Conservation (phyloP, 1,140 invertebrate species). For the Cotesia typhae region DNA sequence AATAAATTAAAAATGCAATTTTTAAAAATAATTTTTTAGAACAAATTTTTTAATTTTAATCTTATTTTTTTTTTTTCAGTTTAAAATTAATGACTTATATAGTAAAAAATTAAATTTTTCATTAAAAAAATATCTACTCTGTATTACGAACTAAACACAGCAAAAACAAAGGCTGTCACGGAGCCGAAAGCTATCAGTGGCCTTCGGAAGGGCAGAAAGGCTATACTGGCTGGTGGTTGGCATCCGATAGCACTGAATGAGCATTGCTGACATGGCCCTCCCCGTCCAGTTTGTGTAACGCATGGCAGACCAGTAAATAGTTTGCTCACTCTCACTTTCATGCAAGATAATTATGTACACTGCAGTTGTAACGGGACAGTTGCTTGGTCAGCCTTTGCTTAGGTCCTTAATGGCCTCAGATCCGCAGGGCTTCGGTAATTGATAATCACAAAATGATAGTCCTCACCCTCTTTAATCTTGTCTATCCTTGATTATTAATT, state of each 20-base stretch:
- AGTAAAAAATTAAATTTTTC: too few species aligned
- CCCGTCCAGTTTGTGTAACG: background rate
- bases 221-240: background rate
- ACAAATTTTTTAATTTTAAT: too few species aligned
- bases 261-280: slow-evolving; percentile 14
- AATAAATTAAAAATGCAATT: too few species aligned
- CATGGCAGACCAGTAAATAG: too few species aligned
- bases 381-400: slow-evolving; percentile 19
- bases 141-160: too few species aligned
- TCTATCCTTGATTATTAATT: too few species aligned
- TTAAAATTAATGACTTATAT: too few species aligned
- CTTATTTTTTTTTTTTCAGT: too few species aligned
- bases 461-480: too few species aligned
- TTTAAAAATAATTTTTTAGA: too few species aligned
- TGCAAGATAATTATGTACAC: slow-evolving; percentile 15
- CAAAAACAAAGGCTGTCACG: background rate
- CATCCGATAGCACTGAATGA: slow-evolving; percentile 18
- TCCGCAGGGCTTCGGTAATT: background rate
- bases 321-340: background rate
- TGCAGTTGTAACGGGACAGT: slow-evolving; percentile 5
- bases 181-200: background rate
- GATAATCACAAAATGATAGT: too few species aligned
- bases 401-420: slow-evolving; percentile 9
- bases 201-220: background rate
- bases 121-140: too few species aligned